phyloP scores from a whole-genome alignment of 1,140 invertebrate genomes.

The Lepidurus couesii region DNA sequence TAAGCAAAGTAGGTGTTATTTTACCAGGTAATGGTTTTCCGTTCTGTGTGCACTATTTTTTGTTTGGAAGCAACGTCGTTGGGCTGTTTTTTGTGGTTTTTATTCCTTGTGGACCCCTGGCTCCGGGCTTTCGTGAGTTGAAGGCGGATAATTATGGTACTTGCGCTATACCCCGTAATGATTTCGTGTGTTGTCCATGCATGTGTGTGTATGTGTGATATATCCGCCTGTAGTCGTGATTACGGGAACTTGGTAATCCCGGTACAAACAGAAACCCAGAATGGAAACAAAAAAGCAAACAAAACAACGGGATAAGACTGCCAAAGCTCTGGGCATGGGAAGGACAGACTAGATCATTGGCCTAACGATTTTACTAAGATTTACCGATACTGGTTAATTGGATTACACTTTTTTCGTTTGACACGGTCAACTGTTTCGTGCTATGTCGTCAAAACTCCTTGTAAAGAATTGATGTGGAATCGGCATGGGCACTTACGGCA shows the following conservation, averaged over 20 bases:
- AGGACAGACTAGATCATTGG: too few species aligned
- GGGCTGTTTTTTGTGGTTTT: too few species aligned
- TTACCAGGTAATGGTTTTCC: too few species aligned
- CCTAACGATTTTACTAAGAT: too few species aligned
- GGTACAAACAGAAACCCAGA: neutral
- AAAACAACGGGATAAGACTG: constrained; percentile 8
- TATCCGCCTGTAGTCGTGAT: neutral
- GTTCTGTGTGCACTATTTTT: too few species aligned
- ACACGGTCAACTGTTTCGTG: too few species aligned
- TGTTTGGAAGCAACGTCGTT: too few species aligned
- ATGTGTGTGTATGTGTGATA: constrained; percentile 5
- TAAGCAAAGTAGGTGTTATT: too few species aligned
- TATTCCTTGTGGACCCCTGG: neutral
- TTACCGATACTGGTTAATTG: too few species aligned
- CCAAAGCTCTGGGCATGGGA: neutral
- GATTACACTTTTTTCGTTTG: too few species aligned
- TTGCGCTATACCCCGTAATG: neutral
- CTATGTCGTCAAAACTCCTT: too few species aligned
- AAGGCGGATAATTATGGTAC: neutral
- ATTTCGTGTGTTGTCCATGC: neutral
- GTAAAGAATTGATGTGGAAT: neutral
- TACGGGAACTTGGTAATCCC: neutral
- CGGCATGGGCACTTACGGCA: neutral
- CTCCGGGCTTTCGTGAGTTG: neutral
- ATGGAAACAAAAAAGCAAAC: neutral